Base-by-base conservation (phyloP, 2,797 vertebrate genomes). In the Rhinogobio ventralis region DNA sequence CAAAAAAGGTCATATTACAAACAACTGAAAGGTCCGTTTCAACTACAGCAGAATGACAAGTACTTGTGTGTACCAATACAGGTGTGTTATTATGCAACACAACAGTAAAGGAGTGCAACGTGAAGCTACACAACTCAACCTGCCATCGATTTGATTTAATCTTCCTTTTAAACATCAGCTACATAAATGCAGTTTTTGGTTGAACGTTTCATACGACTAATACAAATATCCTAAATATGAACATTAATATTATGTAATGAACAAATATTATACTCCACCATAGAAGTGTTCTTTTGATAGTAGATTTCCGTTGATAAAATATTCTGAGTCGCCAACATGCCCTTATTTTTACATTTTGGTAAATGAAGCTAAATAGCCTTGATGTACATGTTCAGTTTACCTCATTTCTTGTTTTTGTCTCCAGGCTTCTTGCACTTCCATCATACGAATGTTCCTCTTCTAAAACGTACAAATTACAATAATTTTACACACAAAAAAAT, bases 371-470 rank as follows among this genome's bases (percentile, higher is more conserved):
- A 51, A 51, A 62, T 23, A 57, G 25, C 45, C 15, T 17, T 36
- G 45, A n/a, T 45, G 51, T 36, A 46, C 36, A 78, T 9, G 20
- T 72, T n/a, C 2, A 28, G 5, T 51, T 55, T 68, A 90, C 87
- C 84, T 88, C 86, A 3, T 57, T 71, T 23, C 33, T 23, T 13
- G 46, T 36, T 17, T 53, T 10, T 2, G 0, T 3, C 30, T 87
- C 60, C 0, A 60, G 19, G 69, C 2, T 87, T 84, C 85, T 82
- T 2, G 39, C 67, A 1, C 85, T 86, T 49, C 89, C 88, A 7
- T 93, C 93, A 4, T 95, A 95, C 0, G 93, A 95, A 86, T 95
- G 95, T 69, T 95, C 95, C 0, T 87, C 86, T 62, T 94, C 94
- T 95, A 78, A 69, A 79, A 72, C n/a, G 1, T 17, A 53, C 14